These are phyloP conservation scores for Cygnus olor DNA, from an alignment of 2,797 vertebrate genomes.

Conservation along the genomic window DNA sequence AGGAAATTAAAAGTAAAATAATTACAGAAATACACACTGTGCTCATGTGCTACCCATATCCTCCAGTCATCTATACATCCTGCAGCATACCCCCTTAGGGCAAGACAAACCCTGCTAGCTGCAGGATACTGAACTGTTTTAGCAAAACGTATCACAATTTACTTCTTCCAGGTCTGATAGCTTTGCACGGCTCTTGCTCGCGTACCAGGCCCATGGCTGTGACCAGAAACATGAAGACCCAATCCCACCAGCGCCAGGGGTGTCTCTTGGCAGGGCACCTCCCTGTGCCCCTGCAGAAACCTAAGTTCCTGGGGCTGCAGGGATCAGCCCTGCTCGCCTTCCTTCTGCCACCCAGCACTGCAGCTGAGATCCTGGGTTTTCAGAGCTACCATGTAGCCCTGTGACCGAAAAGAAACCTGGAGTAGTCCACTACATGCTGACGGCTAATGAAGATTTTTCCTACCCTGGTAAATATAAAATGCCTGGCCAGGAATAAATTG, in stretches of 20 bases:
- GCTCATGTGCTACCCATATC: not conserved
- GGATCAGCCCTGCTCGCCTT: not conserved
- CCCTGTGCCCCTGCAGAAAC: not conserved
- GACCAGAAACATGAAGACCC: no score
- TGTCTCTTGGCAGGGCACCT: not conserved
- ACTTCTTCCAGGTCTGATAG: not conserved
- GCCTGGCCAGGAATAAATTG: not conserved
- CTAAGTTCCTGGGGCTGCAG: not conserved
- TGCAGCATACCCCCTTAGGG: not conserved
- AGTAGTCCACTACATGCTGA: not conserved
- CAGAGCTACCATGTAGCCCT: not conserved
- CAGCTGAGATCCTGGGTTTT: not conserved
- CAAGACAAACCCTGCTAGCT: not conserved
- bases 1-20: not conserved
- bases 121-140: not conserved
- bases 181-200: fast-evolving
- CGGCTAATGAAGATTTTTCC: not conserved
- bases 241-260: not conserved
- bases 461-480: not conserved
- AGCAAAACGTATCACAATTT: not conserved
- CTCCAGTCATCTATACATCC: not conserved
- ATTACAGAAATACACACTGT: not conserved
- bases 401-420: not conserved
- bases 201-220: not conserved
- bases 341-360: no score